Evolutionary conservation across 2,113 vertebrate species (phyloP), one percentile per base, ranked within the genome.

Genomic region (Agapornis roseicollis): DNA sequence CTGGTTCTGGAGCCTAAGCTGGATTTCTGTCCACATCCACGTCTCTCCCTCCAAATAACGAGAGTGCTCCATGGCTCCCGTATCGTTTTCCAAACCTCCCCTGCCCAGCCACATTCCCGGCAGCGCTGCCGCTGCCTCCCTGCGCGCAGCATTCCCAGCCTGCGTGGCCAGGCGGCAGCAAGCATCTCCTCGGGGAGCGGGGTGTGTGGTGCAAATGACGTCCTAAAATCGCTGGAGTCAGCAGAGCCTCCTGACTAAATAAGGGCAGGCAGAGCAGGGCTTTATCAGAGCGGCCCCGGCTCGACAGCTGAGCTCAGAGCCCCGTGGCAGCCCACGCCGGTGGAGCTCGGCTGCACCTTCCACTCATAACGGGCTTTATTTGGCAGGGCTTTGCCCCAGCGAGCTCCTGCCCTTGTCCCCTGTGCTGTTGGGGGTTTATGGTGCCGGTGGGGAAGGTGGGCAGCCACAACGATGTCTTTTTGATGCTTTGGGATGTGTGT

Each of bases 201-300:
- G 80, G 93, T 89, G 90, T 95, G 70, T 96, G 97, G 98, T 98
- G 98, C 98, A 98, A 98, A 98, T 99, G 98, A 99, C 98, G 97
- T 98, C 98, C 92, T 71, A 64, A 93, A 94, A 96, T 96, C 88
- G 80, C 96, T 96, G 93, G 92, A 97, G 98, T 98, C 98, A 98
- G 98, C 97, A 98, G 97, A 97, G 97, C 97, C 97, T 95, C 97
- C 98, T 98, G 98, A 96, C 99, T 99, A 99, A 99, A 99, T 99
- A 99, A 98, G 99, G 99, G 96, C 98, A 98, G 95, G 96, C 97
- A 64, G 95, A 97, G 97, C 97, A 97, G 92, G 96, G 97, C 97
- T 98, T 97, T 98, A 98, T 98, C 98, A 98, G 98, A 96, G 69
- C 95, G 95, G 97, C 95, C 94, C 80, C 81, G 94, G 98, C 96